Evolutionary conservation across 2,113 vertebrate genomes (phyloP), one percentile per base, ranked within the genome.

Genomic region (Sigmodon hispidus): DNA sequence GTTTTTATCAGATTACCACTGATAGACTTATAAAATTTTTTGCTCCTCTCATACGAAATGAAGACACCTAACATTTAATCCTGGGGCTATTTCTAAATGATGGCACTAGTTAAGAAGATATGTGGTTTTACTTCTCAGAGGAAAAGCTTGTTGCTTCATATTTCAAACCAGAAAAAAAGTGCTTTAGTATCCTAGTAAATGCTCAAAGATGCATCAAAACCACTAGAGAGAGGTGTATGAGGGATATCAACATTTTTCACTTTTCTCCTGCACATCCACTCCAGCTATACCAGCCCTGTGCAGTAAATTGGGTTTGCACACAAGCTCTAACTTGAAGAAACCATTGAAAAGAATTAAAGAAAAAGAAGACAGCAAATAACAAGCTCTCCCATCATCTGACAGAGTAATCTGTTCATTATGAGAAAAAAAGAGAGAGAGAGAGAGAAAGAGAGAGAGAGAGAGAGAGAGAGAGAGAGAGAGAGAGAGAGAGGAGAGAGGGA

Each of bases 61-160:
- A 21, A 81, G 16, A 93, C 2, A 31, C 13, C 40, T 55, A 19
- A 83, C 1, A 57, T 81, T n/a, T n/a, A n/a, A 81, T 61, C 55
- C 3, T 72, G 43, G 69, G 76, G n/a, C 29, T 92, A 76, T 83
- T 94, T 95, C 91, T 92, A 95, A 95, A 76, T 95, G 40, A 57
- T 72, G 55, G 67, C 50, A 59, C 36, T 88, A 36, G 5, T 59
- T 16, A 31, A 21, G 15, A 40, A 52, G 40, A 81, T 36, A 55
- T 45, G 73, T 45, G 15, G 55, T 94, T 90, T 95, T 93, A 17
- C 55, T 75, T 45, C 70, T 76, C 55, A 61, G 70, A 61, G 31
- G 17, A 16, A 16, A 94, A 85, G 48, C 11, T 45, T 77, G 3
- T 50, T 90, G 45, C 26, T 81, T 94, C 73, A 77, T n/a, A 40